Evolutionary conservation across 1,140 invertebrate genomes (phyloP), one percentile per base, ranked within the genome.

Genomic region (Frieseomelitta varia): DNA sequence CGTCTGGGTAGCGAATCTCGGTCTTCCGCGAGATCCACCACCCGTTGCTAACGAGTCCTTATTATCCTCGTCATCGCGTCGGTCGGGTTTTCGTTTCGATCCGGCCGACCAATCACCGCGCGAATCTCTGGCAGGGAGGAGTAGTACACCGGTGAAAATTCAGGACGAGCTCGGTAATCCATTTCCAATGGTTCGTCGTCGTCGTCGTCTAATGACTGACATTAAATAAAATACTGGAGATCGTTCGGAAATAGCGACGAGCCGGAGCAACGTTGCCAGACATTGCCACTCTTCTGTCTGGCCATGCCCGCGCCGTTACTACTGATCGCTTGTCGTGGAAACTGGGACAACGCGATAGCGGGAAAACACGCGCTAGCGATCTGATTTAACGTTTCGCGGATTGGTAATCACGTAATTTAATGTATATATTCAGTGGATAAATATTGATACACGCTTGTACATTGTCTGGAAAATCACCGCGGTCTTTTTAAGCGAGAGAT

Each of bases 191-290:
- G 56, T 17, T n/a, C 67, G 84, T 19, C 15, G 55, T 56, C 15
- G 71, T 82, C 84, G 84, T 56, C 88, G 82, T 90, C 86, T 90
- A 90, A 92, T 87, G 86, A 79, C 56, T 34, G 61, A 27, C 51
- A 82, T 90, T 87, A 87, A 92, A 91, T 87, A 85, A 88, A 89
- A 84, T 72, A 81, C 82, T 86, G 73, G 30, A 51, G 65, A 65
- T 56, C 73, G 47, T 24, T 17, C 0, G n/a, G 55, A 34, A 63
- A 73, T 61, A 55, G 12, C 8, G 78, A 65, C 10, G 30, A 19
- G 10, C 30, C 11, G 15, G n/a, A 12, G 15, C 11, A 17, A 6
- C 14, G 11, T 15, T 8, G 19, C n/a, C n/a, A 39, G 8, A 73
- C 34, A 63, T 81, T 67, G 24, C 55, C 14, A 67, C 27, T 71